phyloP scores from a whole-genome alignment of 2,797 vertebrate species.

The Eremophila alpestris region DNA sequence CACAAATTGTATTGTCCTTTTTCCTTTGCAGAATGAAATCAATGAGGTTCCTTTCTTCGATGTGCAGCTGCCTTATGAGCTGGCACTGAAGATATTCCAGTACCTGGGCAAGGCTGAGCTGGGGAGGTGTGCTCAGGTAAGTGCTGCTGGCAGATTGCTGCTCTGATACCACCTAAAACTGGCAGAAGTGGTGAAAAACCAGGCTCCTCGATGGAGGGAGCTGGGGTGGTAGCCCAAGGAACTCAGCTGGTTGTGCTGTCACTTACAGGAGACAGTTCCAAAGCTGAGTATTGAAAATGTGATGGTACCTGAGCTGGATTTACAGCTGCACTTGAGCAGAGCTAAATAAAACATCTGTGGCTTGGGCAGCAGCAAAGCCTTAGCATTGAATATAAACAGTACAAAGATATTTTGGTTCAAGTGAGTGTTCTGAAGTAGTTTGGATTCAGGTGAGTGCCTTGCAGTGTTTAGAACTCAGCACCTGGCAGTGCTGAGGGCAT shows the following conservation, averaged over 20 bases:
- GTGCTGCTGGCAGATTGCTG: neutral
- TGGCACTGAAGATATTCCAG: constrained; percentile 93
- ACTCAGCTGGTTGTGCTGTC: constrained; percentile 23
- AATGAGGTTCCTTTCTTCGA: constrained; percentile 97
- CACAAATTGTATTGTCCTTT: neutral
- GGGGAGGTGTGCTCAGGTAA: constrained; percentile 94
- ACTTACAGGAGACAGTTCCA: constrained; percentile 29
- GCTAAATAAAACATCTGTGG: constrained; percentile 8
- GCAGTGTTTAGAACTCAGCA: neutral
- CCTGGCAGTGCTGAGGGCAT: neutral
- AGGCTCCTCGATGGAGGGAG: neutral
- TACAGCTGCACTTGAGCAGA: constrained; percentile 5
- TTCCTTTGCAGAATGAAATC: constrained; percentile 87
- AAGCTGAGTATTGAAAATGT: constrained; percentile 25
- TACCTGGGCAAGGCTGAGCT: constrained; percentile 85
- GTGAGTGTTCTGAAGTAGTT: neutral
- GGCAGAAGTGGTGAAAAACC: neutral
- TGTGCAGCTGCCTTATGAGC: constrained; percentile 90
- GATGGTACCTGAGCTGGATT: neutral
- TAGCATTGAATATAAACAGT: neutral
- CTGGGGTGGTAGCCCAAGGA: neutral
- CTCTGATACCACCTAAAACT: neutral
- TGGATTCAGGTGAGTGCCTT: neutral
- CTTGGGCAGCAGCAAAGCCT: neutral
- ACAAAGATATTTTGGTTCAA: neutral